These are phyloP conservation scores for Allolobophora icterica DNA, from an alignment of 2,888 invertebrate species.

Conservation along the genomic window DNA sequence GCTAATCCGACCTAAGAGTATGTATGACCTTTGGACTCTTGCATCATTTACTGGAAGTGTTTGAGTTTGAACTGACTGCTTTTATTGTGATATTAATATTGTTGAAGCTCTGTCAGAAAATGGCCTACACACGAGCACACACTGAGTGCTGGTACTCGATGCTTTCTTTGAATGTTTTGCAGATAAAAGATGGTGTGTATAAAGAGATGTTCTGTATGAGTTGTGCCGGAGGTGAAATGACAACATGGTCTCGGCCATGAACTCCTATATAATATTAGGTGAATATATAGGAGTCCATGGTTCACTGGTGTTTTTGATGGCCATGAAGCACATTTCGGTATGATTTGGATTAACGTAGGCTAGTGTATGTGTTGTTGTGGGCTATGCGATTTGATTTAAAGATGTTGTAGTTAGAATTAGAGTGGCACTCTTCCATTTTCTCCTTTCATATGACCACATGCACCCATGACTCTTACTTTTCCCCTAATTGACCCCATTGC, in stretches of 20 bases:
- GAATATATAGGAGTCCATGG: background rate
- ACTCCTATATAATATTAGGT: no score
- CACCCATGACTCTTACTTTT: no score
- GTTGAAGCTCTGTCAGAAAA: no score
- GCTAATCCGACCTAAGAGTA: no score
- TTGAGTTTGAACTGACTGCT: no score
- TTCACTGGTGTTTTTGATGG: background rate
- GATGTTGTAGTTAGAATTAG: background rate
- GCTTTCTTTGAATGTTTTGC: background rate
- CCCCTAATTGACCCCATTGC: no score
- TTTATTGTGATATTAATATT: no score
- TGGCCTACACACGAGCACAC: no score
- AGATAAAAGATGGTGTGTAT: background rate
- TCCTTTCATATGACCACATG: no score
- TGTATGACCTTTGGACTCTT: no score
- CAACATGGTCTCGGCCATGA: background rate
- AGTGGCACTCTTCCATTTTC: background rate
- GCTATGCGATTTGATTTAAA: background rate
- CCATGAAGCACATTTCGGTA: background rate
- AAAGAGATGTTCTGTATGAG: background rate
- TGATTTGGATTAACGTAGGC: background rate
- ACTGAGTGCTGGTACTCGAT: background rate
- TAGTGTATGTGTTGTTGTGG: background rate
- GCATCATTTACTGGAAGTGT: no score
- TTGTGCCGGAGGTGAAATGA: background rate